These are phyloP conservation scores for Caenorhabditis sp. DNA, from an alignment of 2,888 invertebrate genomes.

Conservation along the genomic window DNA sequence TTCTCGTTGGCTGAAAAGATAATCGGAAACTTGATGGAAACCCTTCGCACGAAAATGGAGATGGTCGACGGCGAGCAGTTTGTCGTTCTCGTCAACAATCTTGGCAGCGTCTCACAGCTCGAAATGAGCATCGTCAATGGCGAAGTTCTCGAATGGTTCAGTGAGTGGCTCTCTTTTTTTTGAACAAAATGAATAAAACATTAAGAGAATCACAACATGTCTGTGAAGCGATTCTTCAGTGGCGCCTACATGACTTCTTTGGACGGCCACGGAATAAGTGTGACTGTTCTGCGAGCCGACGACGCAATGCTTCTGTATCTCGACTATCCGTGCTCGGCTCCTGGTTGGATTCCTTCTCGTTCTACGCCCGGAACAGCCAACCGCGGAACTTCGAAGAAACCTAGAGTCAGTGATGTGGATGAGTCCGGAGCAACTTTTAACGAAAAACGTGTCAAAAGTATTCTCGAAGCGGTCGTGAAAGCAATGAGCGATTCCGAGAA, in stretches of 20 bases:
- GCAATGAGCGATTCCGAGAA: conserved; percentile 83
- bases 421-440: conserved; percentile 1
- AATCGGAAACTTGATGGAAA: conserved; percentile 80
- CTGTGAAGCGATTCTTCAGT: conserved; percentile 79
- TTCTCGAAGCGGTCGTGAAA: conserved; percentile 77
- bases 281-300: conserved; percentile 83
- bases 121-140: conserved; percentile 86
- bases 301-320: conserved; percentile 59
- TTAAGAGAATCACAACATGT: conserved; percentile 60
- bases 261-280: conserved; percentile 87
- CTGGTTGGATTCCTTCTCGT: conserved; percentile 37
- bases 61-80: conserved; percentile 80
- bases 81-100: conserved; percentile 86
- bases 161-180: too few relatives aligned
- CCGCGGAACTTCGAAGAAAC: neutral
- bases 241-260: conserved; percentile 84
- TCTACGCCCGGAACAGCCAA: neutral
- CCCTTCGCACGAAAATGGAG: conserved; percentile 80
- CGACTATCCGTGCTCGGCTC: conserved; percentile 44
- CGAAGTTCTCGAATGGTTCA: conserved; percentile 84
- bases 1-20: conserved; percentile 80
- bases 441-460: neutral
- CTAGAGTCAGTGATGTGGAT: neutral
- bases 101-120: conserved; percentile 86
- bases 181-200: too few relatives aligned